phyloP scores from a whole-genome alignment of 2,888 invertebrate species.

The Dicranocentrus wangi region DNA sequence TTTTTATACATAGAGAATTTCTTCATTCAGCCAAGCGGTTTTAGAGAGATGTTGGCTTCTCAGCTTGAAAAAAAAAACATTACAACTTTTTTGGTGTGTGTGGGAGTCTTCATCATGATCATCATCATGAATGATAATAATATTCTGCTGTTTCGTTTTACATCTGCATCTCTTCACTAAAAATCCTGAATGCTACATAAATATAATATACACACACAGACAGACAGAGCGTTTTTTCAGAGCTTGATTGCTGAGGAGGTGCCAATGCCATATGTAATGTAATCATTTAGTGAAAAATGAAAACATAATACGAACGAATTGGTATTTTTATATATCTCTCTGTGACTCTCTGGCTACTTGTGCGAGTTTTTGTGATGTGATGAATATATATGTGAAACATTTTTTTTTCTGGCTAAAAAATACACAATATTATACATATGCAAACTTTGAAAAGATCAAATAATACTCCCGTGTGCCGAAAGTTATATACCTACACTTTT shows the following conservation, averaged over 20 bases:
- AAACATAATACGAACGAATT: background rate
- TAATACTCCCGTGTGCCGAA: too few relatives aligned
- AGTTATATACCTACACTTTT: too few relatives aligned
- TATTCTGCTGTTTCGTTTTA: constrained; percentile 11
- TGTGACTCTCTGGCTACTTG: too few relatives aligned
- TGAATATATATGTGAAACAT: too few relatives aligned
- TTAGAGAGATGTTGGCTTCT: constrained; percentile 9
- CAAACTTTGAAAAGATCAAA: too few relatives aligned
- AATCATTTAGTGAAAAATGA: background rate
- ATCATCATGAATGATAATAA: too few relatives aligned
- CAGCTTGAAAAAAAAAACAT: constrained; percentile 16
- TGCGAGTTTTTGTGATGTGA: too few relatives aligned
- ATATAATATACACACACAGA: too few relatives aligned
- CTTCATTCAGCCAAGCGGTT: background rate
- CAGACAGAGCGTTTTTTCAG: too few relatives aligned
- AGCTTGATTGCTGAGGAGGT: constrained; percentile 27
- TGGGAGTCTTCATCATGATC: constrained; percentile 42
- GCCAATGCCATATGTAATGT: constrained; percentile 28
- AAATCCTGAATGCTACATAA: too few relatives aligned
- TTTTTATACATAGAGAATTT: background rate
- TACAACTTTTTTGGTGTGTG: constrained; percentile 34
- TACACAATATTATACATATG: too few relatives aligned
- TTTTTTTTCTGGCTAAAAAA: too few relatives aligned
- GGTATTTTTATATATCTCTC: background rate
- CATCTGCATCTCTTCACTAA: background rate